These are phyloP conservation scores for Tupaia tana DNA, from an alignment of 2,113 vertebrate species.

Conservation along the genomic window DNA sequence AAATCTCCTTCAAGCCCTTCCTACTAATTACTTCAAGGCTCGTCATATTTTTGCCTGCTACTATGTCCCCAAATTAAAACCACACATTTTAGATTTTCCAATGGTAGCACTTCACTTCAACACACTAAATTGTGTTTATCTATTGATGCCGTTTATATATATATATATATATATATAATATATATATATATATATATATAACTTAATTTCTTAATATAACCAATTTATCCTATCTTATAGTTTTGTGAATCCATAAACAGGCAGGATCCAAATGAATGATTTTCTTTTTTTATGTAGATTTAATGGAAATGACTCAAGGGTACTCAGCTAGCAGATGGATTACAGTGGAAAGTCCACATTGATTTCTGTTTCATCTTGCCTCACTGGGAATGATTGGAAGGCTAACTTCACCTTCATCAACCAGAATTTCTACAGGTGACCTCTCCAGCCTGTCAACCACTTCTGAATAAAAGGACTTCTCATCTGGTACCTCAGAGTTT, in stretches of 20 bases:
- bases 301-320: neutral
- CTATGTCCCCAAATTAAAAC: neutral
- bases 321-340: neutral
- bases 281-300: neutral
- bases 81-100: neutral
- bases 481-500: neutral
- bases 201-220: neutral
- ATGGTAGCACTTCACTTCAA: neutral
- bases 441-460: neutral
- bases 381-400: neutral
- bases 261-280: neutral
- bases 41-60: neutral
- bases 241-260: neutral
- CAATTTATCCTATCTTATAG: neutral
- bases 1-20: neutral
- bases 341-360: neutral
- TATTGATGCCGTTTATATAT: neutral
- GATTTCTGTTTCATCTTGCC: neutral
- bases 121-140: neutral
- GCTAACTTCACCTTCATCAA: neutral
- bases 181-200: too few relatives aligned
- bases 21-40: neutral
- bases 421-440: neutral
- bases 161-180: too few relatives aligned
- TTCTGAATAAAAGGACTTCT: accelerated